These are phyloP conservation scores for Macquaria australasica DNA, from an alignment of 2,113 vertebrate genomes.

Conservation along the genomic window DNA sequence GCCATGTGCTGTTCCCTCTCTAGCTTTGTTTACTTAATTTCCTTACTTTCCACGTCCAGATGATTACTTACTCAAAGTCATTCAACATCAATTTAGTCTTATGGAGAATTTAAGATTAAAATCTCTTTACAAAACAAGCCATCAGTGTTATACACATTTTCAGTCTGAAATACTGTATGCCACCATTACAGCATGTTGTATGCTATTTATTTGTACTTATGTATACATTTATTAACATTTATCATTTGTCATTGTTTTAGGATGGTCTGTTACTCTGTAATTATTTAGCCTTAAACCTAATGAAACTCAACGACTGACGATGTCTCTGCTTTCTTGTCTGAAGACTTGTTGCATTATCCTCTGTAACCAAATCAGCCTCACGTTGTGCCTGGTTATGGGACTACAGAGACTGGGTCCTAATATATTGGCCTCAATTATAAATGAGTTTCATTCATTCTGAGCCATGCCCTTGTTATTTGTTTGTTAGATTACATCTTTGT, in stretches of 20 bases:
- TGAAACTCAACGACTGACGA: slow-evolving; percentile 36
- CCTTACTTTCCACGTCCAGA: slow-evolving; percentile 14
- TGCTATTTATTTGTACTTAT: slow-evolving; percentile 49
- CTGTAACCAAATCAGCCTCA: slow-evolving; percentile 76
- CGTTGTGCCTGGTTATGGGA: slow-evolving; percentile 75
- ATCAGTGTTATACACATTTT: slow-evolving; percentile 52
- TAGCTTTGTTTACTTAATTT: slow-evolving; percentile 35
- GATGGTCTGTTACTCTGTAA: slow-evolving; percentile 25
- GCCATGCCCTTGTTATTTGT: slow-evolving; percentile 54
- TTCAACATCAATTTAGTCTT: slow-evolving; percentile 36
- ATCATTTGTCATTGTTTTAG: slow-evolving; percentile 27
- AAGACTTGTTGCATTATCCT: slow-evolving; percentile 68
- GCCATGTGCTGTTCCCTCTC: background rate
- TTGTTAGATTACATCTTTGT: slow-evolving; percentile 46
- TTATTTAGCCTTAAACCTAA: slow-evolving; percentile 60
- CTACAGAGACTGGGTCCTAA: slow-evolving; percentile 54
- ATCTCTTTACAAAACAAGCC: slow-evolving; percentile 40
- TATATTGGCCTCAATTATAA: slow-evolving; percentile 50
- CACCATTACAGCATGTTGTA: slow-evolving; percentile 60
- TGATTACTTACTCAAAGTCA: slow-evolving; percentile 36
- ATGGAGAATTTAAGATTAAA: slow-evolving; percentile 18
- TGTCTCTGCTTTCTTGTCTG: slow-evolving; percentile 59
- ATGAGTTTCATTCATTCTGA: slow-evolving; percentile 61
- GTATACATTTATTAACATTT: slow-evolving; percentile 23
- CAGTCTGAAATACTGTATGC: slow-evolving; percentile 49